Percentiles rank a stretch among this genome's conserved stretches.
These are phyloP conservation scores for Cyprinodon diabolis DNA, from an alignment of 2,797 vertebrate species.

Conservation along the genomic window DNA sequence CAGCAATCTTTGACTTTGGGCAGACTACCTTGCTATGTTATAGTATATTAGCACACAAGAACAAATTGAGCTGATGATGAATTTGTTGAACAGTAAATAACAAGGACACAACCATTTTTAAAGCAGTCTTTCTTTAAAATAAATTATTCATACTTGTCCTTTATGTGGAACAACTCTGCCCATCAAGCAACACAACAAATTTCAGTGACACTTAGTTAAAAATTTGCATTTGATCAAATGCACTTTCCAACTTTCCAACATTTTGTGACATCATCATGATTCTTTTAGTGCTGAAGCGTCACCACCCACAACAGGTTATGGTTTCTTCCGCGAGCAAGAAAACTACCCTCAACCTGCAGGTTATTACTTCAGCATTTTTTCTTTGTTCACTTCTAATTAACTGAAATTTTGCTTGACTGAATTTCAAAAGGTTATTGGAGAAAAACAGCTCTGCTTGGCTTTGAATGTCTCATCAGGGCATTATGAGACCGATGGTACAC, in stretches of 20 bases:
- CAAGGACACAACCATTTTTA: not conserved
- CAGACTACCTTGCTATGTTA: not conserved
- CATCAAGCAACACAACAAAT: not conserved
- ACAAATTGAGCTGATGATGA: not conserved
- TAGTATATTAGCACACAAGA: not conserved
- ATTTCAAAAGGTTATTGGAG: constrained; percentile 76
- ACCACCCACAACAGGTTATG: constrained; percentile 48
- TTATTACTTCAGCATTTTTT: constrained; percentile 54
- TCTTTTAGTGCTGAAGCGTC: constrained; percentile 25
- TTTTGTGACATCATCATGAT: not conserved
- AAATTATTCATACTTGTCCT: not conserved
- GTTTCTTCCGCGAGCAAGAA: constrained; percentile 57
- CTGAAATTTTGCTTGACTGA: constrained; percentile 75
- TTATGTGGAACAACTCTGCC: not conserved
- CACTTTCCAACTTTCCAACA: not conserved
- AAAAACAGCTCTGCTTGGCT: constrained; percentile 57
- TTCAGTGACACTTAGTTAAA: no score
- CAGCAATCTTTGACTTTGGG: not conserved
- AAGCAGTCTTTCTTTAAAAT: not conserved
- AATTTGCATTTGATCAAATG: not conserved
- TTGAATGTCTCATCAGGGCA: constrained; percentile 67
- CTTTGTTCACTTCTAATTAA: constrained; percentile 77
- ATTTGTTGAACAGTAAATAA: not conserved
- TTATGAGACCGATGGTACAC: constrained; percentile 57
- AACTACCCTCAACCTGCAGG: constrained; percentile 50